A percentile compares a stretch with the other conserved stretches of the same genome.
Evolutionary conservation across 2,113 vertebrate genomes (phyloP).

Genomic region (Bubalus kerabau): DNA sequence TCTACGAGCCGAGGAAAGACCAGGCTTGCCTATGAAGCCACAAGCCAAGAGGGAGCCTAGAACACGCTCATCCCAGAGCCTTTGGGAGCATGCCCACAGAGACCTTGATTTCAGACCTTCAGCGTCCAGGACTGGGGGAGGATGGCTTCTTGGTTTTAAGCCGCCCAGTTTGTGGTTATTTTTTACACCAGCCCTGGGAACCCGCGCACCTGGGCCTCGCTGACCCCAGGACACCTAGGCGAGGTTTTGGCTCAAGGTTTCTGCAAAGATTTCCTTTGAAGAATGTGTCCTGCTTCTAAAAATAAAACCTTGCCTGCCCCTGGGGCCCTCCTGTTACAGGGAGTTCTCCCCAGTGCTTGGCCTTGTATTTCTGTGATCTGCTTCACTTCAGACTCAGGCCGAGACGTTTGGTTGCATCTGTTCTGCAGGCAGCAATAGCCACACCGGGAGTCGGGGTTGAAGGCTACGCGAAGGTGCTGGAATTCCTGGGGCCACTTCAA

Average conservation of each 20-base stretch:
- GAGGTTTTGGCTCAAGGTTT: neutral
- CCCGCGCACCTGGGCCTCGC: fast-evolving
- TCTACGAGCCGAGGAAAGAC: fast-evolving
- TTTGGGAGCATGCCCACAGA: neutral
- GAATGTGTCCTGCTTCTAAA: neutral
- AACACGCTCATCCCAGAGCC: neutral
- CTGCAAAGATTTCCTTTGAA: neutral
- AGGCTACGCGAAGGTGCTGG: fast-evolving
- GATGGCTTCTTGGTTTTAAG: neutral
- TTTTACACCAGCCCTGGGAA: neutral
- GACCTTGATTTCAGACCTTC: neutral
- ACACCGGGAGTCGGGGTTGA: neutral
- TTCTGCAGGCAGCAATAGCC: neutral
- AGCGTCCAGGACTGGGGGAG: neutral
- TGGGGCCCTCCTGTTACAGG: fast-evolving
- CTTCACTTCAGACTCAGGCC: neutral
- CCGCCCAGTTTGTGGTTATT: neutral
- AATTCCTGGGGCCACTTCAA: neutral
- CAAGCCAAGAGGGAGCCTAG: neutral
- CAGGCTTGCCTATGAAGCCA: neutral
- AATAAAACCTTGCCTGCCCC: neutral
- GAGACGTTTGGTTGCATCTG: neutral
- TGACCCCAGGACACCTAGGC: neutral
- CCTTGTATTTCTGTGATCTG: fast-evolving
- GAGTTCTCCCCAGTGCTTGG: neutral